A percentile compares a stretch with the other conserved stretches of the same genome.
Conservation (phyloP, 1,140 invertebrate species). For the Bombus impatiens region DNA sequence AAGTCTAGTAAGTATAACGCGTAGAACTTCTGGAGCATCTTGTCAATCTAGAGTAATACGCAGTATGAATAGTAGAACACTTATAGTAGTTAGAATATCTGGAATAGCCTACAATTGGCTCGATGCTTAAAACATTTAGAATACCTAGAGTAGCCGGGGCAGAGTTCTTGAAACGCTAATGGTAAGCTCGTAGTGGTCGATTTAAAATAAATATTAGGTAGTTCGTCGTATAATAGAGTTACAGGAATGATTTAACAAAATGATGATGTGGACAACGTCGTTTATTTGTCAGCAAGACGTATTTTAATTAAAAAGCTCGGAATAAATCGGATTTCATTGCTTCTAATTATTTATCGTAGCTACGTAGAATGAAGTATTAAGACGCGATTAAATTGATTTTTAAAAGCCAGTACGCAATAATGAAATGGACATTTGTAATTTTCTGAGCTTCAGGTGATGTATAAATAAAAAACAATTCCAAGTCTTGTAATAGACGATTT, state of each 20-base stretch:
- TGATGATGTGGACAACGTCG: neutral
- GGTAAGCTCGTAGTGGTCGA: neutral
- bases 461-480: neutral
- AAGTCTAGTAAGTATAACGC: neutral
- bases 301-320: neutral
- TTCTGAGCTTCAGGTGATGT: too few species aligned
- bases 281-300: neutral
- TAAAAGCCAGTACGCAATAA: too few species aligned
- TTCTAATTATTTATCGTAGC: too few species aligned
- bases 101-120: neutral
- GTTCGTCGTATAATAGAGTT: too few species aligned
- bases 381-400: too few species aligned
- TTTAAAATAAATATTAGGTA: neutral
- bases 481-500: neutral
- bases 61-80: conserved; percentile 27
- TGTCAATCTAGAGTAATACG: neutral
- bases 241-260: neutral
- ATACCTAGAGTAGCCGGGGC: neutral
- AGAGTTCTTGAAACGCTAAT: neutral
- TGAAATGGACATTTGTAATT: too few species aligned
- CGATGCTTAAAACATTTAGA: conserved; percentile 16
- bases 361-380: too few species aligned
- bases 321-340: neutral
- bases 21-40: neutral
- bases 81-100: neutral